These are phyloP conservation scores for Lysandra bellargus DNA, from an alignment of 2,888 invertebrate genomes.

Conservation along the genomic window DNA sequence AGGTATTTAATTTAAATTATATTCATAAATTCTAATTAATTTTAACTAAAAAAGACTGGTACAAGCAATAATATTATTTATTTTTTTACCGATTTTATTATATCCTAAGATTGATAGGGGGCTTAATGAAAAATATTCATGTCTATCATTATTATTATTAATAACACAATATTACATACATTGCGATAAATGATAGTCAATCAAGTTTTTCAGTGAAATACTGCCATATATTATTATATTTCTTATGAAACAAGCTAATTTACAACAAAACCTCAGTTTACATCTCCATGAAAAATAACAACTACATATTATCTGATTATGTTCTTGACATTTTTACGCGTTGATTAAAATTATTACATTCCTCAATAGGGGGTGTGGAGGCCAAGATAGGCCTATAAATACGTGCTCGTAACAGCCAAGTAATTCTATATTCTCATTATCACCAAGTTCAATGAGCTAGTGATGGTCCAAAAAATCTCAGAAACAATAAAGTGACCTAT, in stretches of 20 bases:
- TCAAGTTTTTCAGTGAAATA: too few relatives aligned
- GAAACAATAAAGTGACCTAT: conserved; percentile 71
- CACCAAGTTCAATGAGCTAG: conserved; percentile 52
- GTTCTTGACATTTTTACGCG: neutral
- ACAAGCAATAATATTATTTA: too few relatives aligned
- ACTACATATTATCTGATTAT: neutral
- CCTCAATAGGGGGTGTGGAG: neutral
- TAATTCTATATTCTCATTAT: conserved; percentile 19
- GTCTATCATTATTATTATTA: neutral
- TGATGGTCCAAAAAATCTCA: conserved; percentile 60
- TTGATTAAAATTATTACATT: neutral
- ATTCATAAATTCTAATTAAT: too few relatives aligned
- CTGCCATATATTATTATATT: too few relatives aligned
- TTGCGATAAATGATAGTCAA: too few relatives aligned
- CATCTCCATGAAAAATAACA: too few relatives aligned
- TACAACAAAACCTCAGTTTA: too few relatives aligned
- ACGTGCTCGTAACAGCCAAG: neutral
- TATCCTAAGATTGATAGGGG: neutral
- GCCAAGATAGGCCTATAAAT: conserved; percentile 8
- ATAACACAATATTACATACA: too few relatives aligned
- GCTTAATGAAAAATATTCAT: neutral
- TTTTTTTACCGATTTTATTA: too few relatives aligned
- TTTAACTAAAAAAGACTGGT: too few relatives aligned
- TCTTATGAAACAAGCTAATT: too few relatives aligned
- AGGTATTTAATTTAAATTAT: too few relatives aligned